Evolutionary conservation across 2,113 vertebrate species (phyloP).

Genomic region (Gymnarchus niloticus): DNA sequence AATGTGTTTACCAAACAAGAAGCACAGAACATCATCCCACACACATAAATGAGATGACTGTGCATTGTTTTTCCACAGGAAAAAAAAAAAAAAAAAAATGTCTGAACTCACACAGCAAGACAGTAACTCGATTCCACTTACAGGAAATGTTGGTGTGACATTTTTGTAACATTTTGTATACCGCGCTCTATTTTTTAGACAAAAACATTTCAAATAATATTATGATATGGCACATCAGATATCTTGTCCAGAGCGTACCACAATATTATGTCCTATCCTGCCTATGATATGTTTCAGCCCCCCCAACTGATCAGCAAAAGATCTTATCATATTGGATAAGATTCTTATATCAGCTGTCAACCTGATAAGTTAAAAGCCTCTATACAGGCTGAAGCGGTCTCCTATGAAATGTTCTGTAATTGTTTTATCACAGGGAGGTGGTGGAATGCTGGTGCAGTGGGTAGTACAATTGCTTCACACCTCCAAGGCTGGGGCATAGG

Average conservation of each 20-base stretch:
- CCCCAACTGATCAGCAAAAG: no score
- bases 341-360: not conserved
- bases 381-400: not conserved
- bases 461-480: no score
- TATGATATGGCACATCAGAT: not conserved
- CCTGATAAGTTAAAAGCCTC: not conserved
- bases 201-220: not conserved
- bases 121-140: not conserved
- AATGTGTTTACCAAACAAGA: slow-evolving; percentile 10
- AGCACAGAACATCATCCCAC: not conserved
- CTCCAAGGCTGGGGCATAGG: no score
- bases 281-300: no score
- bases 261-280: no score
- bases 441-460: no score
- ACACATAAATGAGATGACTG: not conserved
- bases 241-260: no score
- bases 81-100: not conserved
- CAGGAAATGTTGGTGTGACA: not conserved
- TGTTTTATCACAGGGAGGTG: no score
- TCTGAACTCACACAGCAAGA: not conserved
- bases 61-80: not conserved
- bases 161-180: not conserved
- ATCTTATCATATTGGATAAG: not conserved
- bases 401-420: not conserved
- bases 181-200: not conserved